These are phyloP conservation scores for Taeniopygia guttata DNA, from an alignment of 2,797 vertebrate species.

Conservation along the genomic window DNA sequence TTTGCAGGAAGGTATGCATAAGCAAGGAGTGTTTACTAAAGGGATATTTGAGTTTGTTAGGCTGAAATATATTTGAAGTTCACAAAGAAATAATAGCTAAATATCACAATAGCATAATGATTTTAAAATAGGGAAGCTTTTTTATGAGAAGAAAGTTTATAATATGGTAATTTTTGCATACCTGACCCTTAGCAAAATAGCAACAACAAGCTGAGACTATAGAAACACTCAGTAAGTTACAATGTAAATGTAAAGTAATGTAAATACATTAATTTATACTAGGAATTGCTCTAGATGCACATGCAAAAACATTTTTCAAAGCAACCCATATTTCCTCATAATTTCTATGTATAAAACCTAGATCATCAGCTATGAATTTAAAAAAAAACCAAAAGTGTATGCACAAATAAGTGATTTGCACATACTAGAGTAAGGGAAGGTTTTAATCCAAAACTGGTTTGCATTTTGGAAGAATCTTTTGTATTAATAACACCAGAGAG, in stretches of 20 bases:
- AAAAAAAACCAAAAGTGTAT: not conserved
- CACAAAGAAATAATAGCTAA: not conserved
- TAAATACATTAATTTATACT: not conserved
- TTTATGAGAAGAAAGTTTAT: not conserved
- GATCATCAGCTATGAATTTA: not conserved
- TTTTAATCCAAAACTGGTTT: not conserved
- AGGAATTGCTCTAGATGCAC: not conserved
- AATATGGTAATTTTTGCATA: not conserved
- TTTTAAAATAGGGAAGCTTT: not conserved
- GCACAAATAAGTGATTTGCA: not conserved
- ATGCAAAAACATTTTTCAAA: not conserved
- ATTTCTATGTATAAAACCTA: not conserved
- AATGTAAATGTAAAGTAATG: not conserved
- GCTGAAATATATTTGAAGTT: not conserved
- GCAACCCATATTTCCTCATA: not conserved
- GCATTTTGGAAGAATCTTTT: not conserved
- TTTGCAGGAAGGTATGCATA: not conserved
- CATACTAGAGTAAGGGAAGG: not conserved
- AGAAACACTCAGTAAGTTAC: not conserved
- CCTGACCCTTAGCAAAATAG: not conserved
- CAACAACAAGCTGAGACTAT: not conserved
- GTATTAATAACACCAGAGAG: not conserved
- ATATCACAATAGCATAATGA: not conserved
- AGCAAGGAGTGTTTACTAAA: not conserved
- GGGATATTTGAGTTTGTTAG: not conserved